Percentiles rank a stretch among this genome's conserved stretches.
phyloP scores from a whole-genome alignment of 2,797 vertebrate genomes.

The Cirrhinus molitorella region DNA sequence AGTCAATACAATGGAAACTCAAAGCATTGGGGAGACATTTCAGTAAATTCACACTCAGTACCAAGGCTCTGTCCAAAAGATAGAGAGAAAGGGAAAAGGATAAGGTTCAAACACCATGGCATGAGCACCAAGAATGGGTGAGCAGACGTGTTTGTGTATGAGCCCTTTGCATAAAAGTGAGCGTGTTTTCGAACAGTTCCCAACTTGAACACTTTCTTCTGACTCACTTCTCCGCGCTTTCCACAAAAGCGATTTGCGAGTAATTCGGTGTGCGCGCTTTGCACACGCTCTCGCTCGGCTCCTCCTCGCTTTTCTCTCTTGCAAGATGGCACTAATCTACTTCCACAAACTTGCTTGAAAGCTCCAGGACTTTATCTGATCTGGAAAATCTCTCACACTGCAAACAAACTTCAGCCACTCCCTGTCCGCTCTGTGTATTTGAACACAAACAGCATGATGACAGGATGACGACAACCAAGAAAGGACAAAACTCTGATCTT shows the following conservation, averaged over 20 bases:
- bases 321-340: constrained; percentile 20
- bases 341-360: neutral
- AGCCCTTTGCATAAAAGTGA: neutral
- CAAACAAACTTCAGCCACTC: neutral
- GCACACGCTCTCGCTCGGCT: neutral
- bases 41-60: constrained; percentile 53
- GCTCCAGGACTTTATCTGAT: constrained; percentile 12
- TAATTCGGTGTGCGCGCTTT: neutral
- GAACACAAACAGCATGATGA: constrained; percentile 17
- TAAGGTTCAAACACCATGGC: constrained; percentile 43
- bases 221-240: neutral
- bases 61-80: constrained; percentile 33
- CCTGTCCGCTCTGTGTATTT: neutral
- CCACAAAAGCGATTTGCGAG: neutral
- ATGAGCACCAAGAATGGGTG: constrained; percentile 33
- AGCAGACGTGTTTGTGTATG: constrained; percentile 2
- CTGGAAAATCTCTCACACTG: constrained; percentile 24
- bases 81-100: constrained; percentile 26
- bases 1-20: constrained; percentile 86
- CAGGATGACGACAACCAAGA: constrained; percentile 25
- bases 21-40: constrained; percentile 77
- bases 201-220: neutral
- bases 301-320: neutral
- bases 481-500: constrained; percentile 29
- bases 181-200: neutral